Evolutionary conservation across 64 coral and sea anemone genomes (phyloP), one percentile per base, ranked within the genome.

Genomic region (Stichodactyla mertensii): DNA sequence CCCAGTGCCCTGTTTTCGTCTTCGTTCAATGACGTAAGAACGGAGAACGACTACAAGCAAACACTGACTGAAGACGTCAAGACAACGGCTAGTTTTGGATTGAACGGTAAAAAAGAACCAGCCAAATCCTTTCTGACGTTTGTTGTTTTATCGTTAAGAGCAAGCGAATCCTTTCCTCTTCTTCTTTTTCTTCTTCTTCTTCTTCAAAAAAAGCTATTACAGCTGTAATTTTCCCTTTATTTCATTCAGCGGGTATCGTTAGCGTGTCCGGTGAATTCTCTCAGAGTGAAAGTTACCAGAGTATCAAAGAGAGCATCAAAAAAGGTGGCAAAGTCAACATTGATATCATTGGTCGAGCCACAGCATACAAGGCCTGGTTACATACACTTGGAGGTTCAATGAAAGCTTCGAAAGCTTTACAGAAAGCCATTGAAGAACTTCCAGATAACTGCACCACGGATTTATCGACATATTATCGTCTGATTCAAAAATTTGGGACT

Each of bases 311-410:
- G 22, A 66, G 62, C 20, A 66, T 66, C 62, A 66, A 66, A 66
- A 66, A 66, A 66, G 62, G 62, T 20, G 62, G 62, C 18, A 66
- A 66, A 66, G 62, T 66, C 62, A 66, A 66, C 62, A 66, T 66
- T 4, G 62, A 66, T 66, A 66, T 66, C 62, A n/a, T 66, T n/a
- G 62, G 62, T 66, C 62, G 62, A 20, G 62, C 62, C 7, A 66
- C 18, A 66, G 62, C 62, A 7, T 66, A 66, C 18, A 66, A 66
- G 8, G 16, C 62, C 4, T n/a, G 19, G 2, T 8, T 66, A 6
- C 62, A 66, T 66, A 8, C 8, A 0, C 62, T 66, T n/a, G 62
- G 62, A 66, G 62, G 22, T 20, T 1, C 28, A 31, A 66, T 66
- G 19, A 19, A 66, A 4, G 62, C 62, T 4, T 66, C 62, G 4